Evolutionary conservation across 2,888 invertebrate genomes (phyloP), one percentile per base, ranked within the genome.

Genomic region (Oligia fasciuncula): DNA sequence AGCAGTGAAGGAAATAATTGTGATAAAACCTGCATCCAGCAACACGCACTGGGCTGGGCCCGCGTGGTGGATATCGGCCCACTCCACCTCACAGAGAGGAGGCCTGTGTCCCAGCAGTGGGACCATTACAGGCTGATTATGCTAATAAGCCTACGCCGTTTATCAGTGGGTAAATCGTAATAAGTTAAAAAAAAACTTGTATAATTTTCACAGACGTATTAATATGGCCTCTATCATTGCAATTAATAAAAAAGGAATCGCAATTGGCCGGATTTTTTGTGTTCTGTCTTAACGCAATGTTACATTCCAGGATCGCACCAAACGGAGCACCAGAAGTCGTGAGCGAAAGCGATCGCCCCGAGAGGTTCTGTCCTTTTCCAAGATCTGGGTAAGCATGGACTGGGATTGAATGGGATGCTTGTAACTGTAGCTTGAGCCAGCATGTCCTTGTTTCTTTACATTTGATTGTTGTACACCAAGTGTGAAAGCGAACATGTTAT

Each of bases 291-390:
- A 54, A 72, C 9, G 5, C 23, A 13, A 46, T 14, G 8, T 60
- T 2, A 71, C 8, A 35, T 83, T 84, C 13, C 76, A 93, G 94
- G 94, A 94, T 40, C 91, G 90, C 29, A 76, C 88, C 85, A 96
- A 92, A 85, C 96, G 97, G 54, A 96, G 95, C 85, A 95, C 95
- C 1, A 93, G 95, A 49, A 96, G 96, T 87, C 95, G 95, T 2
- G 96, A 96, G 80, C 97, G 97, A 74, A 96, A 96, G 76, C 94
- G 97, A n/a, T 97, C 97, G 69, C 97, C 97, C 14, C 95, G 97
- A 85, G 98, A 98, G 90, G 97, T 98, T 73, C 95, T 98, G 35
- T 98, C 98, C 1, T 98, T 98, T 93, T 98, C 98, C 73, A 98
- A 98, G 95, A 98, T 98, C 90, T 98, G 98, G 94, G 98, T 98